These are phyloP conservation scores for Platorchestia sp. DNA, from an alignment of 1,140 invertebrate genomes.

Conservation along the genomic window DNA sequence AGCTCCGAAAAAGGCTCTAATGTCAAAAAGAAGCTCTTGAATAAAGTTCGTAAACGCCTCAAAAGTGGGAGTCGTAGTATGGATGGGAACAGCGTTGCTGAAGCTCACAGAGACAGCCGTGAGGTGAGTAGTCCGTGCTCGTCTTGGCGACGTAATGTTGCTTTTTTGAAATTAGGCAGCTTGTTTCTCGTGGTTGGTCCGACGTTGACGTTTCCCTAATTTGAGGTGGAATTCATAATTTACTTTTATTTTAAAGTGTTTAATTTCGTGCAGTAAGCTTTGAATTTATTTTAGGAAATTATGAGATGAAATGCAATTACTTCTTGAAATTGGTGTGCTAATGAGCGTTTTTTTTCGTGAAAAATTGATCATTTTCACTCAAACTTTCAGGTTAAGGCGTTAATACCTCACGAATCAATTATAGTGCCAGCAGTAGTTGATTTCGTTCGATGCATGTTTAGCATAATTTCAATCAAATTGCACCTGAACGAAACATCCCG, in stretches of 20 bases:
- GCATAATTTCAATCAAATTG: too few relatives aligned
- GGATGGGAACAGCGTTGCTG: background rate
- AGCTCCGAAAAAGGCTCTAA: background rate
- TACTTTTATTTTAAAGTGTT: too few relatives aligned
- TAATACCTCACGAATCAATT: too few relatives aligned
- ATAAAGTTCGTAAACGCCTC: background rate
- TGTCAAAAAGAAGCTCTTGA: slow-evolving; percentile 41
- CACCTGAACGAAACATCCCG: too few relatives aligned
- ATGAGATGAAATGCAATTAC: too few relatives aligned
- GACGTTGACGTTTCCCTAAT: background rate
- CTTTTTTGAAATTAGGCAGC: background rate
- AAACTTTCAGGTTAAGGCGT: too few relatives aligned
- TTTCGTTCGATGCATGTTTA: background rate
- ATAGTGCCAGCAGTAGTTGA: too few relatives aligned
- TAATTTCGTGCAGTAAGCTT: too few relatives aligned
- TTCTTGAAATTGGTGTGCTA: background rate
- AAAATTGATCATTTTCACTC: background rate
- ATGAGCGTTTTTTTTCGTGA: background rate
- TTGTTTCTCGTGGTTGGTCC: background rate
- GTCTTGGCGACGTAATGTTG: background rate
- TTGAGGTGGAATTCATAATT: background rate
- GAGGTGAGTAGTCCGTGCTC: slow-evolving; percentile 1
- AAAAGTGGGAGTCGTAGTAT: slow-evolving; percentile 20
- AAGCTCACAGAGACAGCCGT: background rate
- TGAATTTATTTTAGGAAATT: too few relatives aligned